Conservation (phyloP, 2,797 vertebrate species). For the Pogonophryne albipinna region DNA sequence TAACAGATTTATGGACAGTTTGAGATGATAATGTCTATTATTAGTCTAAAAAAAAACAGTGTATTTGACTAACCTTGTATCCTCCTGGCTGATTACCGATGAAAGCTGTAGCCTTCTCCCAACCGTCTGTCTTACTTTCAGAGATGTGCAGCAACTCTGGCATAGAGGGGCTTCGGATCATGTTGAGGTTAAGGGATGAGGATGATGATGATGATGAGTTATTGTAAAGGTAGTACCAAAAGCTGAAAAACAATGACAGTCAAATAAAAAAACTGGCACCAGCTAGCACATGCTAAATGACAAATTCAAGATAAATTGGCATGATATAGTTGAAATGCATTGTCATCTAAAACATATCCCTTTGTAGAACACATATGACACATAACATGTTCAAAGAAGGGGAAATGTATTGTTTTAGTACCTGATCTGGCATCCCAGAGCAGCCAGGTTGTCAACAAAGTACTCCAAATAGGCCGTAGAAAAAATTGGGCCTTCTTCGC, state of each 20-base stretch:
- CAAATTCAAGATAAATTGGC: background rate
- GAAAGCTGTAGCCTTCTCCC: slow-evolving; percentile 74
- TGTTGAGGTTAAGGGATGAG: slow-evolving; percentile 46
- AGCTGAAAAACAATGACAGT: slow-evolving; percentile 72
- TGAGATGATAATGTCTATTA: background rate
- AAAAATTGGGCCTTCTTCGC: rapidly evolving
- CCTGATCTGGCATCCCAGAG: slow-evolving; percentile 83
- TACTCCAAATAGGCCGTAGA: slow-evolving; percentile 66
- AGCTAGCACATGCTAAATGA: background rate
- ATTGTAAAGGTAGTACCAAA: slow-evolving; percentile 82
- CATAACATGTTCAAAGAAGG: background rate
- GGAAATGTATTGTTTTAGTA: slow-evolving; percentile 38
- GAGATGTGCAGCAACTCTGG: slow-evolving; percentile 50
- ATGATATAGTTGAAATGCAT: background rate
- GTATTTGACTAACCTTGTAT: slow-evolving; percentile 76
- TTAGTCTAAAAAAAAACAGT: background rate
- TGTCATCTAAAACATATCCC: background rate
- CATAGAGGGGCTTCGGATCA: slow-evolving; percentile 18
- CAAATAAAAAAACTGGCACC: slow-evolving; percentile 12
- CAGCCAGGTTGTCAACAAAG: slow-evolving; percentile 52
- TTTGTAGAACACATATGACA: background rate
- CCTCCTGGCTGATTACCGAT: slow-evolving; percentile 82
- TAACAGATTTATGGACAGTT: background rate
- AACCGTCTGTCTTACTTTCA: slow-evolving; percentile 52
- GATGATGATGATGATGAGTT: rapidly evolving